These are phyloP conservation scores for Caenorhabditis sinica DNA, from an alignment of 2,888 invertebrate genomes.

Conservation along the genomic window DNA sequence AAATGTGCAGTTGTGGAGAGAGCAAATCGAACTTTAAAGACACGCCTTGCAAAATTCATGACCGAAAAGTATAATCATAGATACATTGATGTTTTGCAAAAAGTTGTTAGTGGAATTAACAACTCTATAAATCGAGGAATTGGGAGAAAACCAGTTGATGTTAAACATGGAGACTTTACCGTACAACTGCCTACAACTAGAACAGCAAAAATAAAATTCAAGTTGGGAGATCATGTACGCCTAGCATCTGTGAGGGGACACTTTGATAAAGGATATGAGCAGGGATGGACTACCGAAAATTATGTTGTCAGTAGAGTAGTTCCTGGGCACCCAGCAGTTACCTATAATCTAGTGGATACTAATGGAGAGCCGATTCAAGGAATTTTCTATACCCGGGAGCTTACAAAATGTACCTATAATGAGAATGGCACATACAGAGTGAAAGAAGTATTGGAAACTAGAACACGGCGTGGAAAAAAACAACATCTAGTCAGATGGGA, in stretches of 20 bases:
- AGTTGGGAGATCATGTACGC: not conserved
- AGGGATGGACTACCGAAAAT: not conserved
- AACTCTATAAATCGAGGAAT: too few relatives aligned
- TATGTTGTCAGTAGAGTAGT: not conserved
- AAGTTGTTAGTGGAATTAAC: too few relatives aligned
- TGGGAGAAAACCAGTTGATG: not conserved
- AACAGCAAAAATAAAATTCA: not conserved
- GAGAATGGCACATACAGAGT: not conserved
- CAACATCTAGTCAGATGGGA: not conserved
- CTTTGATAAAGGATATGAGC: too few relatives aligned
- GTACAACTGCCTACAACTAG: not conserved
- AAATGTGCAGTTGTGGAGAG: too few relatives aligned
- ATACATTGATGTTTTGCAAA: too few relatives aligned
- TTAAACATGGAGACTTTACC: not conserved
- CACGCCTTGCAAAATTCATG: too few relatives aligned
- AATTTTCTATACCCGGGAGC: constrained; percentile 5
- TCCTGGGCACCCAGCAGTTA: not conserved
- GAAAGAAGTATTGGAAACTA: not conserved
- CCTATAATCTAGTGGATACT: not conserved
- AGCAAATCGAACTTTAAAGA: too few relatives aligned
- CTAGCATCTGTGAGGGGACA: not conserved
- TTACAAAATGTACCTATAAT: constrained; percentile 17
- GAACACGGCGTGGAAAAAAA: not conserved
- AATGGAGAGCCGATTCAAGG: not conserved
- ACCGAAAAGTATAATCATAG: too few relatives aligned